Conservation (phyloP, 35 echinoderm and acorn worm genomes). For the Ptychodera flava region DNA sequence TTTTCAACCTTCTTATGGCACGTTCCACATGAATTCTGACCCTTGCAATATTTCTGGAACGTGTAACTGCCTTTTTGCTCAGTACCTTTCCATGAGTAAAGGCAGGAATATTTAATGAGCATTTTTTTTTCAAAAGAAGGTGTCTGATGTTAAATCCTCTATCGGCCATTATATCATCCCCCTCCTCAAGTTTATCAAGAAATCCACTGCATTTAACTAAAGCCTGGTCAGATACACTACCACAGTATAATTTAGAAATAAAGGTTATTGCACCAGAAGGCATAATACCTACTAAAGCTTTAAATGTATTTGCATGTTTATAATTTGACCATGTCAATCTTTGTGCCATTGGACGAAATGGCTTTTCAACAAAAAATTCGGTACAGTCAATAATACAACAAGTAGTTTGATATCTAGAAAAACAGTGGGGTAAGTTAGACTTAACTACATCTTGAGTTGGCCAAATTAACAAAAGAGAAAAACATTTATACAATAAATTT, state of each 20-base stretch:
- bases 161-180: constrained; percentile 24
- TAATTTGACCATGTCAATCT: constrained; percentile 15
- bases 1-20: constrained; percentile 11
- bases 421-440: neutral
- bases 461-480: constrained; percentile 16
- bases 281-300: constrained; percentile 1
- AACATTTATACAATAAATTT: too few relatives aligned
- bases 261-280: constrained; percentile 11
- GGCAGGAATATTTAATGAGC: constrained; percentile 1
- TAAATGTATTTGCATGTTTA: constrained; percentile 16
- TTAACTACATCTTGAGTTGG: neutral
- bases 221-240: constrained; percentile 16
- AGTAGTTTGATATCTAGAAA: constrained; percentile 14
- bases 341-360: constrained; percentile 12
- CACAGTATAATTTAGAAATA: neutral
- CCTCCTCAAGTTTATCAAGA: neutral
- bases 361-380: constrained; percentile 21
- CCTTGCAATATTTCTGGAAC: neutral
- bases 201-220: constrained; percentile 4
- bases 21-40: constrained; percentile 14
- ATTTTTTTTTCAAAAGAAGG: neutral
- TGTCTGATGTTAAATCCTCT: constrained; percentile 12
- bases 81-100: too few relatives aligned
- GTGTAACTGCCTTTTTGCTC: neutral
- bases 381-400: constrained; percentile 15